A percentile compares a stretch with the other conserved stretches of the same genome.
Conservation (phyloP, 2,797 vertebrate species). For the Myotis planiceps region DNA sequence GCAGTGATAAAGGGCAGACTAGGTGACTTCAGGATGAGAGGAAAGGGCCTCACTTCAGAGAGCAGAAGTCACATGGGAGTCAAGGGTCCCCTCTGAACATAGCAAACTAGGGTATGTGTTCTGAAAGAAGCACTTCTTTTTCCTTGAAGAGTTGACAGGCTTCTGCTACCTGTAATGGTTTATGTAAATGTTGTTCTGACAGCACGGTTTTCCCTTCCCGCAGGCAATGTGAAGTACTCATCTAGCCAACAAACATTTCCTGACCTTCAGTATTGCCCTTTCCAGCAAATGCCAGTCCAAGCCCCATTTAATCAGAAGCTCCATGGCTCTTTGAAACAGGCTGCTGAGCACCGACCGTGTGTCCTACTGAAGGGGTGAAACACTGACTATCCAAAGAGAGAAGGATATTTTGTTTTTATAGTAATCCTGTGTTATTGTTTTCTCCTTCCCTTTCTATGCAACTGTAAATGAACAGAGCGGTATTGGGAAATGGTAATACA, state of each 20-base stretch:
- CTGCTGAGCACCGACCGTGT: slow-evolving; percentile 64
- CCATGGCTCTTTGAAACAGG: slow-evolving; percentile 77
- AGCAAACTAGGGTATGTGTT: neutral
- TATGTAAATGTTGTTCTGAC: neutral
- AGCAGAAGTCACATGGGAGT: neutral
- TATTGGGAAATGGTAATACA: slow-evolving; percentile 88
- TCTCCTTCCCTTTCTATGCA: slow-evolving; percentile 98
- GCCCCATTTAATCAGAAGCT: slow-evolving; percentile 78
- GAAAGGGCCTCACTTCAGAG: neutral
- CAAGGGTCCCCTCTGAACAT: neutral
- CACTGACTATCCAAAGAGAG: slow-evolving; percentile 95
- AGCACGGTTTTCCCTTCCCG: neutral
- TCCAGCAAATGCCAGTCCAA: slow-evolving; percentile 66
- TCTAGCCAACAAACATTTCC: slow-evolving; percentile 66
- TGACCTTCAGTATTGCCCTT: slow-evolving; percentile 76
- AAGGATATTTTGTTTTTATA: slow-evolving; percentile 90
- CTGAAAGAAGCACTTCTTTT: neutral
- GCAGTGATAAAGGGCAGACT: neutral
- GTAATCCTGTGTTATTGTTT: slow-evolving; percentile 86
- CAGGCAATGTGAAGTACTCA: slow-evolving; percentile 87
- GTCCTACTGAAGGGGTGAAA: slow-evolving; percentile 85
- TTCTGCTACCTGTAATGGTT: neutral
- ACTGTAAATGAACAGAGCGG: slow-evolving; percentile 95
- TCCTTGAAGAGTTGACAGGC: neutral
- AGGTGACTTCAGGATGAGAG: neutral